Evolutionary conservation across 2,113 vertebrate species (phyloP).

Genomic region (Hymenochirus boettgeri): DNA sequence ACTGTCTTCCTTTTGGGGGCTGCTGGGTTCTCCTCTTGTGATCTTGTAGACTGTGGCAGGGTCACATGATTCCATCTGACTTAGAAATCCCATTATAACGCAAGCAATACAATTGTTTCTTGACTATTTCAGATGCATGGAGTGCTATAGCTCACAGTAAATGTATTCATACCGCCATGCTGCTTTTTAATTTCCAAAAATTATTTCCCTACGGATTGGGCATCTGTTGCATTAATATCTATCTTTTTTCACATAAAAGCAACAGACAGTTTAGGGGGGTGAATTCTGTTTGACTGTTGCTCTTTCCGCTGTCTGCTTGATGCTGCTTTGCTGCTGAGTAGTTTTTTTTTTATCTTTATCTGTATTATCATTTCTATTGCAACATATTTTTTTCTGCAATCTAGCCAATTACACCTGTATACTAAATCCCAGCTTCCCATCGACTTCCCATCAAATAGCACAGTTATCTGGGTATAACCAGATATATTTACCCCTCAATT

Average conservation of each 20-base stretch:
- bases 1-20: constrained; percentile 16
- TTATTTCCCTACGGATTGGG: constrained; percentile 27
- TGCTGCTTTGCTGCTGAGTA: neutral
- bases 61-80: constrained; percentile 20
- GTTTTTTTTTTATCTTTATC: neutral
- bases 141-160: constrained; percentile 15
- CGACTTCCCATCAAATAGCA: no score
- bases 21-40: constrained; percentile 12
- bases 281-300: neutral
- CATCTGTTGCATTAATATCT: constrained; percentile 25
- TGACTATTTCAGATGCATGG: constrained; percentile 15
- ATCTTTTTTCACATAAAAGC: neutral
- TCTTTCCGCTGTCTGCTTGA: constrained; percentile 1
- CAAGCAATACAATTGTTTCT: constrained; percentile 18
- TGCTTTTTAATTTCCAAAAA: constrained; percentile 34
- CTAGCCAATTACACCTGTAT: neutral
- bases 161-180: constrained; percentile 27
- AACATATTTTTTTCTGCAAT: no score
- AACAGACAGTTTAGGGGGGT: constrained; percentile 11
- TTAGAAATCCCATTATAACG: constrained; percentile 21
- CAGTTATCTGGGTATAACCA: no score
- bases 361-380: neutral
- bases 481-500: no score
- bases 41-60: neutral
- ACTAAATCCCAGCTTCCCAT: neutral